Percentiles rank a stretch among this genome's conserved stretches.
These are phyloP conservation scores for Drosophila ercepeae DNA, from an alignment of 1,140 invertebrate genomes.

Conservation along the genomic window DNA sequence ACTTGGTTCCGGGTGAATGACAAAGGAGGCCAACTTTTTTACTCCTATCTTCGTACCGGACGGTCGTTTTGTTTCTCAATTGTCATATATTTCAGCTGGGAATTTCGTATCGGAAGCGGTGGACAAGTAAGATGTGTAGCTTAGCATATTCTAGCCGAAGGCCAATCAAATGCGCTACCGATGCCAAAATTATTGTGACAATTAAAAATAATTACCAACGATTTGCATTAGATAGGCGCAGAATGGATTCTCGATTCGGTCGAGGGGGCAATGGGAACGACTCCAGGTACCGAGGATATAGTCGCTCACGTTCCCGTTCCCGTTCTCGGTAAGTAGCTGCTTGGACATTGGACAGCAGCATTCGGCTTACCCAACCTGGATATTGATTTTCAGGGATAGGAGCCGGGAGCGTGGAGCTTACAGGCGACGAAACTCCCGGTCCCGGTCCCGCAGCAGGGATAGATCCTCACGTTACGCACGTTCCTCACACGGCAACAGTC, in stretches of 20 bases:
- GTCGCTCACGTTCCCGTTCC: constrained; percentile 67
- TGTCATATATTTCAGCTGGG: neutral
- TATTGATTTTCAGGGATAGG: constrained; percentile 37
- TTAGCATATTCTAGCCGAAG: neutral
- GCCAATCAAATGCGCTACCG: neutral
- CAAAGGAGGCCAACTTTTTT: constrained; percentile 33
- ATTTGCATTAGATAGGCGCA: constrained; percentile 50
- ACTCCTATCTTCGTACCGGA: constrained; percentile 3
- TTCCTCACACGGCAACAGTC: constrained; percentile 44
- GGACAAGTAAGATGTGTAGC: constrained; percentile 20
- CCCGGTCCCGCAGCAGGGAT: constrained; percentile 72
- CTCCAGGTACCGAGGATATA: constrained; percentile 42
- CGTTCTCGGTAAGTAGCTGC: constrained; percentile 53
- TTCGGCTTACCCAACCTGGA: neutral
- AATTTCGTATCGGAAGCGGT: neutral
- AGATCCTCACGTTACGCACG: constrained; percentile 53
- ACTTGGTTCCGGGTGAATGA: neutral
- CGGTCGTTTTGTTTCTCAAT: constrained; percentile 12
- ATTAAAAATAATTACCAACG: constrained; percentile 25
- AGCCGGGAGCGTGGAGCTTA: constrained; percentile 45
- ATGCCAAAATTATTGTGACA: neutral
- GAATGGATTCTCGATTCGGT: constrained; percentile 66
- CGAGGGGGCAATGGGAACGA: constrained; percentile 34
- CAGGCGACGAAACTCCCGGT: constrained; percentile 52
- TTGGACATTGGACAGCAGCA: neutral